Percentiles rank a stretch among this genome's conserved stretches.
Evolutionary conservation across 2,797 vertebrate genomes (phyloP).

Genomic region (Chaetodon trifasciatus): DNA sequence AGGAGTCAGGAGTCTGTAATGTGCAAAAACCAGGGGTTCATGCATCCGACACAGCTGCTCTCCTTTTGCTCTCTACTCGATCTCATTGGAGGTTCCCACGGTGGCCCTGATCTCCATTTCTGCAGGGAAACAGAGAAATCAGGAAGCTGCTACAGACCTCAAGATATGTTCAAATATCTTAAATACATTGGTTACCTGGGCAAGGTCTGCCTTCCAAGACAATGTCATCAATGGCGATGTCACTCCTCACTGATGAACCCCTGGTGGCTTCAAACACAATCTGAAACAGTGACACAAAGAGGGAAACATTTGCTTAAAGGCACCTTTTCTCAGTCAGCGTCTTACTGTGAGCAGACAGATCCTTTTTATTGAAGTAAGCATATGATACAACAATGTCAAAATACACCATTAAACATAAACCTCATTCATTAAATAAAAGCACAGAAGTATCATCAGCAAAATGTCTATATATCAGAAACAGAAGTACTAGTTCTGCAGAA

Average conservation of each 20-base stretch:
- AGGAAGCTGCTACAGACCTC: neutral
- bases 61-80: constrained; percentile 64
- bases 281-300: constrained; percentile 74
- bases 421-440: neutral
- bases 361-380: neutral
- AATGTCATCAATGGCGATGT: constrained; percentile 94
- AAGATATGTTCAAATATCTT: neutral
- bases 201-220: constrained; percentile 86
- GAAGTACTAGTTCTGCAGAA: too few relatives aligned
- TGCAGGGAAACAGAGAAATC: constrained; percentile 38
- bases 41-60: constrained; percentile 48
- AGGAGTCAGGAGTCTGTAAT: constrained; percentile 47
- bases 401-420: neutral
- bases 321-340: neutral
- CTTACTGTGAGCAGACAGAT: neutral
- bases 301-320: neutral
- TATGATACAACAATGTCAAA: neutral
- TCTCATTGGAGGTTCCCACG: constrained; percentile 71
- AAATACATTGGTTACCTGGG: constrained; percentile 60
- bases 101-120: constrained; percentile 43
- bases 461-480: neutral
- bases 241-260: constrained; percentile 92
- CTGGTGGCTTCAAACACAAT: constrained; percentile 92
- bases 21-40: constrained; percentile 60
- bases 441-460: neutral